Evolutionary conservation across 2,797 vertebrate species (phyloP).

Genomic region (Emys orbicularis): DNA sequence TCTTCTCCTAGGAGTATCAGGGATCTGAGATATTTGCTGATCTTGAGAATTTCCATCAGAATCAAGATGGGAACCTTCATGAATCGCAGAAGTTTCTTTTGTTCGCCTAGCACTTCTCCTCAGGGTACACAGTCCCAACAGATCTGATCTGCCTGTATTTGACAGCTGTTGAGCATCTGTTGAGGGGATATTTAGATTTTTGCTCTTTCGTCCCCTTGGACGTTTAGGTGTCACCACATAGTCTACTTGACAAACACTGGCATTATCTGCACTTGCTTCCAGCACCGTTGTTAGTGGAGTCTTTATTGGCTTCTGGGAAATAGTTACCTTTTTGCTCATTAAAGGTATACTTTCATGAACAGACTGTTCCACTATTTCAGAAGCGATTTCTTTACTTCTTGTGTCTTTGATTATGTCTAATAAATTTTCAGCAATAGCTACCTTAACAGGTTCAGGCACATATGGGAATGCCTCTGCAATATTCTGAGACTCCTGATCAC

Average conservation of each 20-base stretch:
- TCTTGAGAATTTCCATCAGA: slow-evolving; percentile 42
- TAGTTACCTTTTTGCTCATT: slow-evolving; percentile 63
- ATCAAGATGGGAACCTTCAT: slow-evolving; percentile 28
- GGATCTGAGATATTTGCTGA: slow-evolving; percentile 37
- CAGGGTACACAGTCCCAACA: slow-evolving; percentile 22
- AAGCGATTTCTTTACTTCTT: slow-evolving; percentile 80
- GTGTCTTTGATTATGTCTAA: slow-evolving; percentile 83
- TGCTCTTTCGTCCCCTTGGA: slow-evolving; percentile 35
- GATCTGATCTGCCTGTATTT: slow-evolving; percentile 28
- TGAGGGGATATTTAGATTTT: neutral
- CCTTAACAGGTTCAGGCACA: slow-evolving; percentile 83
- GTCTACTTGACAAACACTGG: slow-evolving; percentile 9
- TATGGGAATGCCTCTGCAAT: slow-evolving; percentile 75
- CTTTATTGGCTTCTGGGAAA: slow-evolving; percentile 52
- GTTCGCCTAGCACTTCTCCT: slow-evolving; percentile 72
- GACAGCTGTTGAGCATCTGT: slow-evolving; percentile 21
- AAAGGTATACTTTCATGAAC: slow-evolving; percentile 66
- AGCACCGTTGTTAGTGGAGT: slow-evolving; percentile 34
- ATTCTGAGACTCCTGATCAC: slow-evolving; percentile 74
- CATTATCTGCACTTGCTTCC: slow-evolving; percentile 54
- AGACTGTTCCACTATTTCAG: slow-evolving; percentile 71
- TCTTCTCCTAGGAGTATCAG: slow-evolving; percentile 70
- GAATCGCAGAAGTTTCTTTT: slow-evolving; percentile 46
- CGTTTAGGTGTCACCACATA: slow-evolving; percentile 67
- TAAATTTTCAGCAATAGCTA: slow-evolving; percentile 82